phyloP scores from a whole-genome alignment of 2,113 vertebrate genomes.

The Malurus elegans region DNA sequence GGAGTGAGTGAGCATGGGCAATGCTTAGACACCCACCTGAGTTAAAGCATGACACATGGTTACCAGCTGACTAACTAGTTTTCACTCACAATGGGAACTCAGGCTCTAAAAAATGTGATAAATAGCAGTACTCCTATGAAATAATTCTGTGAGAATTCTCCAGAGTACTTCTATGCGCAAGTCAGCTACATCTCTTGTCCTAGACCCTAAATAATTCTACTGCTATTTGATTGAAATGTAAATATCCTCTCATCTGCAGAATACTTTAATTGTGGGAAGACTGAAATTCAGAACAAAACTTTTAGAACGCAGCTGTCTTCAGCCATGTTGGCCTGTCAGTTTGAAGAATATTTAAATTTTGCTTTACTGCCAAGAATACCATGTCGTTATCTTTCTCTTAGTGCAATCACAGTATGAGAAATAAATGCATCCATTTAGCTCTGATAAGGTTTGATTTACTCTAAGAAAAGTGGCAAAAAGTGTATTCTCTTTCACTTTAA shows the following conservation, averaged over 20 bases:
- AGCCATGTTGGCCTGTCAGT: neutral
- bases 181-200: neutral
- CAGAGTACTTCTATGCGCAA: neutral
- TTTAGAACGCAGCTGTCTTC: neutral
- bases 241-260: neutral
- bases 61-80: neutral
- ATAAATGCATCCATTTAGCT: neutral
- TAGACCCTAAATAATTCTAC: neutral
- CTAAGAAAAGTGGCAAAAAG: neutral
- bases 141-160: neutral
- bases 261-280: neutral
- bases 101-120: neutral
- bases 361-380: neutral
- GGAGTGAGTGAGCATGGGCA: neutral
- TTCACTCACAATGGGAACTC: neutral
- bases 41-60: neutral
- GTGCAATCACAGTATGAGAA: neutral
- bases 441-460: neutral
- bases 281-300: neutral
- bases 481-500: neutral
- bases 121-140: neutral
- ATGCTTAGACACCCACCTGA: neutral
- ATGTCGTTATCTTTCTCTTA: neutral
- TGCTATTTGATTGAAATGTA: slow-evolving; percentile 2
- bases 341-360: slow-evolving; percentile 33